Percentiles rank a stretch among this genome's conserved stretches.
Conservation (phyloP, 1,140 invertebrate genomes). For the Wiebesia pumilae region DNA sequence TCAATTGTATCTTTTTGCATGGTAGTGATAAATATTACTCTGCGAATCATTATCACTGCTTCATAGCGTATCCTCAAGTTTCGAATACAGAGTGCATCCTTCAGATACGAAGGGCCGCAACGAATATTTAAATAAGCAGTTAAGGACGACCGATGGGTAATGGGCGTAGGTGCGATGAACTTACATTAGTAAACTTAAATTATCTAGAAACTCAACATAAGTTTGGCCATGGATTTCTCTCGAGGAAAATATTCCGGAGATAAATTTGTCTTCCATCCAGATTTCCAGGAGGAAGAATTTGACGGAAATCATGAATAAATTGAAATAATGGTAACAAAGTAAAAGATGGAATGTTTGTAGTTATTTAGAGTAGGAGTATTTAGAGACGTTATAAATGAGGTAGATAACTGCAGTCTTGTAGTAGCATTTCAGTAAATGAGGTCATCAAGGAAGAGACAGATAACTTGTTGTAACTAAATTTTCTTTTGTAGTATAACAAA, state of each 20-base stretch:
- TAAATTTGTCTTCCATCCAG: not conserved
- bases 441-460: not conserved
- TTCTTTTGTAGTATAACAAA: not conserved
- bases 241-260: not conserved
- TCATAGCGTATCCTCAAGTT: not conserved
- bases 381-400: slow-evolving; percentile 15
- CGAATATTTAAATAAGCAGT: not conserved
- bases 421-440: not conserved
- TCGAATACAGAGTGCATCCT: not conserved
- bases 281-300: not conserved
- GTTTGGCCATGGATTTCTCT: not conserved
- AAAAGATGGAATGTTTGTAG: not conserved
- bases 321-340: not conserved
- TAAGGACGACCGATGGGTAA: not conserved
- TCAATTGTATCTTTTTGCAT: not conserved
- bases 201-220: not conserved
- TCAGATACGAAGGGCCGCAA: not conserved
- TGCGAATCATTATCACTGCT: not conserved
- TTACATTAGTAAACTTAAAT: not conserved
- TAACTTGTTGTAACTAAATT: not conserved
- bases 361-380: not conserved
- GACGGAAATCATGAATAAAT: not conserved
- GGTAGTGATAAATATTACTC: too few species aligned
- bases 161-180: not conserved
- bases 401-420: not conserved